A percentile compares a stretch with the other conserved stretches of the same genome.
These are phyloP conservation scores for Drosophila affinis DNA, from an alignment of 2,888 invertebrate genomes.

Conservation along the genomic window DNA sequence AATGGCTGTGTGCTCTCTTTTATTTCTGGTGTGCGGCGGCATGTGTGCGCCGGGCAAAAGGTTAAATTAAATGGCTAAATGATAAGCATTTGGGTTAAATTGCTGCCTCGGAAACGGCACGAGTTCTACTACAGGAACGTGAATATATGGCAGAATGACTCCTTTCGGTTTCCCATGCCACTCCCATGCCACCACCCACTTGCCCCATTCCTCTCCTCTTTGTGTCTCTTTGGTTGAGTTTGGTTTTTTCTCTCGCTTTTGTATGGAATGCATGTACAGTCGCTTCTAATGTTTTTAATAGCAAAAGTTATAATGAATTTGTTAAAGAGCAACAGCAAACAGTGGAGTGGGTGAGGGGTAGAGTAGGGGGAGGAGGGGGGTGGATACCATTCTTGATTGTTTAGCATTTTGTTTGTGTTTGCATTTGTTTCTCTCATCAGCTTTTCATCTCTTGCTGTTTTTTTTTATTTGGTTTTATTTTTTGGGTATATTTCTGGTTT, in stretches of 20 bases:
- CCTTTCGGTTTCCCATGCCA: not conserved
- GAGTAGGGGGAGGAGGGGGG: not conserved
- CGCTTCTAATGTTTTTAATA: constrained; percentile 77
- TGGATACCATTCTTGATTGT: constrained; percentile 50
- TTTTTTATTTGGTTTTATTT: too few species aligned
- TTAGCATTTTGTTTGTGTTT: constrained; percentile 44
- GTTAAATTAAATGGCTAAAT: constrained; percentile 79
- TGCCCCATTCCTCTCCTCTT: constrained; percentile 30
- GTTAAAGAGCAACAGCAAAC: constrained; percentile 56
- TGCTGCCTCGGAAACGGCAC: constrained; percentile 46
- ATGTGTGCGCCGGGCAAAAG: constrained; percentile 59
- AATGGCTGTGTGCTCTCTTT: constrained; percentile 13
- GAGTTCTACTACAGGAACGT: constrained; percentile 11
- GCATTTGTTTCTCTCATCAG: constrained; percentile 8
- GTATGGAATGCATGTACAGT: constrained; percentile 50
- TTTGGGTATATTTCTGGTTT: constrained; percentile 39
- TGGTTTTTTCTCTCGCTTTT: constrained; percentile 3
- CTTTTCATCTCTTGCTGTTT: constrained; percentile 5
- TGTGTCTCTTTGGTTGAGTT: not conserved
- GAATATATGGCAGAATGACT: constrained; percentile 33
- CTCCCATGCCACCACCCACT: not conserved
- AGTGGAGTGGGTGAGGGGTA: not conserved
- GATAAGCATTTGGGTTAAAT: constrained; percentile 79
- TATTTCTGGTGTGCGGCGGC: constrained; percentile 24
- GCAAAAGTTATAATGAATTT: constrained; percentile 79